phyloP scores from a whole-genome alignment of 2,113 vertebrate species.

The Saimiri boliviensis region DNA sequence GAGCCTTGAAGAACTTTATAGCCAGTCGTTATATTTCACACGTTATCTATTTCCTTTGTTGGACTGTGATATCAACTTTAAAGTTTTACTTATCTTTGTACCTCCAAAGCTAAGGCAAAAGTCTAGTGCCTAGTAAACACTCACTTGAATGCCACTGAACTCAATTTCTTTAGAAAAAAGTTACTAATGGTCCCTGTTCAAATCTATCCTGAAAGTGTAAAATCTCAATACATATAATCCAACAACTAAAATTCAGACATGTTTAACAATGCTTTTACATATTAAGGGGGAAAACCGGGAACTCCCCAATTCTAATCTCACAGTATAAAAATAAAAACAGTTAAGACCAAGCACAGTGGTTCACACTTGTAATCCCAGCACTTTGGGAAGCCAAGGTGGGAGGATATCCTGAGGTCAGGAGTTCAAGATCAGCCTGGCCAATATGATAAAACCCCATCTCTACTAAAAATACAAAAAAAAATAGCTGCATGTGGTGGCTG shows the following conservation, averaged over 20 bases:
- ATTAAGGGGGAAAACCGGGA: background rate
- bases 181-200: background rate
- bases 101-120: constrained; percentile 15
- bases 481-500: no score
- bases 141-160: constrained; percentile 11
- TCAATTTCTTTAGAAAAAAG: constrained; percentile 17
- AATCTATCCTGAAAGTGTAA: constrained; percentile 1
- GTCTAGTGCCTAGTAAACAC: background rate
- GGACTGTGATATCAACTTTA: background rate
- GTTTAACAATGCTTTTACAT: background rate
- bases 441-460: no score
- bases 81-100: constrained; percentile 49
- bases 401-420: no score
- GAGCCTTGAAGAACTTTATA: background rate
- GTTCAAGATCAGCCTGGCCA: no score
- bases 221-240: background rate
- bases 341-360: no score
- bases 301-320: constrained; percentile 6
- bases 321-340: background rate
- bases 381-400: no score
- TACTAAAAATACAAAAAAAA: no score
- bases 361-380: no score
- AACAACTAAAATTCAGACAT: constrained; percentile 9
- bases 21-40: constrained; percentile 1
- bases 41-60: background rate